A percentile compares a stretch with the other conserved stretches of the same genome.
These are phyloP conservation scores for Harmothoe impar DNA, from an alignment of 2,888 invertebrate species.

Conservation along the genomic window DNA sequence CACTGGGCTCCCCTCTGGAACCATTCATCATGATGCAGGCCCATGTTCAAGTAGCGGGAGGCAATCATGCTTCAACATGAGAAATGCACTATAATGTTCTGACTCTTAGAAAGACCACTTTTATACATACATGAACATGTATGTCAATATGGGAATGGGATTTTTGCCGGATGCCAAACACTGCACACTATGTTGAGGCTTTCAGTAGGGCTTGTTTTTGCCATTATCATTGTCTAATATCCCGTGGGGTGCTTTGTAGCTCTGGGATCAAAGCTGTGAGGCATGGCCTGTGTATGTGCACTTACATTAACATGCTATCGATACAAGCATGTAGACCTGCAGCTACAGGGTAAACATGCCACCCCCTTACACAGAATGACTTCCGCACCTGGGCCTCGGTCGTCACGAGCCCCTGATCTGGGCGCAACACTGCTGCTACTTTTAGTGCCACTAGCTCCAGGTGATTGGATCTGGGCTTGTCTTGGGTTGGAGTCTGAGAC, in stretches of 20 bases:
- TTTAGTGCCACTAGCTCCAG: too few relatives aligned
- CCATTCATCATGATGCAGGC: too few relatives aligned
- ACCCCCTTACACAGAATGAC: neutral
- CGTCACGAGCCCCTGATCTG: too few relatives aligned
- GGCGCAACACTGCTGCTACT: too few relatives aligned
- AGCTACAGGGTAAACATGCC: neutral
- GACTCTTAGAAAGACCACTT: too few relatives aligned
- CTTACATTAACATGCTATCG: slow-evolving; percentile 38
- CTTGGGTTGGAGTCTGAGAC: neutral
- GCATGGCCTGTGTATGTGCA: neutral
- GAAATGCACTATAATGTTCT: too few relatives aligned
- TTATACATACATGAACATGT: too few relatives aligned
- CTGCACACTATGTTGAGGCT: neutral
- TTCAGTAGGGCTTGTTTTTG: neutral
- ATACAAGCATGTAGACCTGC: neutral
- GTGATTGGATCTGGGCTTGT: too few relatives aligned
- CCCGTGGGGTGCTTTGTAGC: neutral
- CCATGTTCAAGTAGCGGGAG: too few relatives aligned
- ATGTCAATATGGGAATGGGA: too few relatives aligned
- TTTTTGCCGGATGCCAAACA: neutral
- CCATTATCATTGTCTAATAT: neutral
- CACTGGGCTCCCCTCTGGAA: too few relatives aligned
- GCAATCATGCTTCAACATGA: too few relatives aligned
- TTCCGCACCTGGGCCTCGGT: neutral
- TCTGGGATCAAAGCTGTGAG: neutral